Conservation (phyloP, 2,888 invertebrate genomes). For the Luperina testacea region DNA sequence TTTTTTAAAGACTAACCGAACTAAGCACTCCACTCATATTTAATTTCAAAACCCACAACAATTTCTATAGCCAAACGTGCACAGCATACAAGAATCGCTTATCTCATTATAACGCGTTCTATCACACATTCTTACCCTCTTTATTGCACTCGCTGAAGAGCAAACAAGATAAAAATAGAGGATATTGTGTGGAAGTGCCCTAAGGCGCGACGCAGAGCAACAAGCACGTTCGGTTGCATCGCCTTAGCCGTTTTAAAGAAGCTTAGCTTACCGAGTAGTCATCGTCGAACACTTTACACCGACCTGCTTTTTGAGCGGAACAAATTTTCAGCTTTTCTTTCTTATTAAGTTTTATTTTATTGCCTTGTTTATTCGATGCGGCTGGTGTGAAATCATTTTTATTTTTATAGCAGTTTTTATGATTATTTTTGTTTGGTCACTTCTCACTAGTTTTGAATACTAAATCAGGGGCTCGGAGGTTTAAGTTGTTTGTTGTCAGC, state of each 20-base stretch:
- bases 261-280: constrained; percentile 70
- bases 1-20: background rate
- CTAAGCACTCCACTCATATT: constrained; percentile 16
- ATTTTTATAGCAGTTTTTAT: constrained; percentile 52
- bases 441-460: constrained; percentile 41
- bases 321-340: constrained; percentile 43
- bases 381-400: constrained; percentile 22
- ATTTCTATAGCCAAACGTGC: constrained; percentile 46
- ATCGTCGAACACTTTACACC: constrained; percentile 64
- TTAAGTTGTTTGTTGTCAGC: background rate
- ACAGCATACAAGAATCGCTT: constrained; percentile 44
- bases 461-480: constrained; percentile 2
- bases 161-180: constrained; percentile 61
- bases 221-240: constrained; percentile 72
- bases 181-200: constrained; percentile 59
- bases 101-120: constrained; percentile 51
- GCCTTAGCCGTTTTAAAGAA: constrained; percentile 68
- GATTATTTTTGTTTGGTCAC: constrained; percentile 37
- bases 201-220: constrained; percentile 67
- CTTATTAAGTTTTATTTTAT: constrained; percentile 51
- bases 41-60: constrained; percentile 23
- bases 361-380: constrained; percentile 43
- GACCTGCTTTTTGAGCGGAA: constrained; percentile 51
- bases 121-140: constrained; percentile 47
- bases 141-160: constrained; percentile 49